Evolutionary conservation across 1,140 invertebrate genomes (phyloP), one percentile per base, ranked within the genome.

Genomic region (Triops longicaudatus): DNA sequence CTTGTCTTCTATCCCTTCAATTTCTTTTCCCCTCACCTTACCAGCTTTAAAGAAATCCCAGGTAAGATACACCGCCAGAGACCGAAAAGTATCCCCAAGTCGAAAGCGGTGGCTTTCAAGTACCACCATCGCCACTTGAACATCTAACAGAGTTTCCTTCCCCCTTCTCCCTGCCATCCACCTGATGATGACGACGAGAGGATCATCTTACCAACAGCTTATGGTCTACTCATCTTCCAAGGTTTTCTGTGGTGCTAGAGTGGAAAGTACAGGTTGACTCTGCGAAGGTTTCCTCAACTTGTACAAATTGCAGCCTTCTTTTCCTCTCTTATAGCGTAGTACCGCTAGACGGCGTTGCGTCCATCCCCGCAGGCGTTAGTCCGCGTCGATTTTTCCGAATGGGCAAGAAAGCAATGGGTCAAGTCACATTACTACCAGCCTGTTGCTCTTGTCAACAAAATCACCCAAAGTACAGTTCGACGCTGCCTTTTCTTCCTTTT

Each of bases 201-300:
- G 50, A 63, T 63, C 50, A 63, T 63, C 50, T 63, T 63, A 63
- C 50, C 50, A 63, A 63, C 50, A 63, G 50, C 50, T 63, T 63
- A n/a, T n/a, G 17, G 10, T 14, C 22, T 63, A 63, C 50, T 63
- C 50, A 63, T 63, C 50, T 63, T 63, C 22, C 50, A 9, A 63
- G 50, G 50, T 63, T 22, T 22, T 14, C 6, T 63, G 14, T 17
- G 14, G 10, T 63, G 50, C 50, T 63, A 10, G 50, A 63, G 50
- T 63, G 50, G 50, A 10, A 63, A 22, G 50, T 63, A 22, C 31
- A 22, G 50, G 50, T 63, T 63, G 50, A 63, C 50, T 63, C 50
- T 17, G 6, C 50, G 50, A 6, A 22, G 43, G 43, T 44, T 17
- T 44, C 4, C 17, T 44, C 43, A 12, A 3, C 10, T 63, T 17